Base-by-base conservation (phyloP, 1,140 invertebrate species). In the Ladona fulva region DNA sequence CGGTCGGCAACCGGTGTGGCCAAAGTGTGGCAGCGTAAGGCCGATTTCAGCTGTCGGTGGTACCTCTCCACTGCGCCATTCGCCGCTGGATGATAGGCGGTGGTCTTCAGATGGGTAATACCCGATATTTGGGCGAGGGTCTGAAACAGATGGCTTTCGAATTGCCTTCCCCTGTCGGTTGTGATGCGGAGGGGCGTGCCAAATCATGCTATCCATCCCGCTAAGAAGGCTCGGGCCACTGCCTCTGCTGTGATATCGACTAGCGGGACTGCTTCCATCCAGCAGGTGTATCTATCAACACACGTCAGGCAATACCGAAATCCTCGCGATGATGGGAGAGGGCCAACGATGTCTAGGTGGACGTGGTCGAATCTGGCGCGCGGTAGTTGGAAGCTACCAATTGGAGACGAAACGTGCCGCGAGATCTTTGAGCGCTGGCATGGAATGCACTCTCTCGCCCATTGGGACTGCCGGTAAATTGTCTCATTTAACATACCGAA, bases 271-370 rank as follows among this genome's bases (percentile, higher is more conserved):
- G 81, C 83, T 81, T 88, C 83, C 0, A 83, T 84, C 83, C 82
- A 87, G n/a, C 84, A 77, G 0, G 86, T 84, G 79, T 83, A 87
- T 10, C 85, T 77, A 77, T 87, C 85, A 1, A 87, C 84, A 8
- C 82, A 81, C 0, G 86, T 88, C 0, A 88, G 80, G 10, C 80
- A 79, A 77, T 88, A 87, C 16, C 25, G 52, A 66, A 78, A 82
- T 16, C 81, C 84, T 12, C 83, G 29, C 0, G 81, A 81, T 7
- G 77, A 76, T 25, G 85, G 84, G 1, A 89, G 75, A 0, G 84
- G 87, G 0, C 86, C n/a, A n/a, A n/a, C n/a, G n/a, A n/a, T n/a
- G n/a, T n/a, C n/a, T n/a, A n/a, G n/a, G n/a, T n/a, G n/a, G n/a
- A n/a, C n/a, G n/a, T n/a, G n/a, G n/a, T n/a, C n/a, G n/a, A n/a